phyloP scores from a whole-genome alignment of 2,797 vertebrate species.

The Leptatherina wallacei region DNA sequence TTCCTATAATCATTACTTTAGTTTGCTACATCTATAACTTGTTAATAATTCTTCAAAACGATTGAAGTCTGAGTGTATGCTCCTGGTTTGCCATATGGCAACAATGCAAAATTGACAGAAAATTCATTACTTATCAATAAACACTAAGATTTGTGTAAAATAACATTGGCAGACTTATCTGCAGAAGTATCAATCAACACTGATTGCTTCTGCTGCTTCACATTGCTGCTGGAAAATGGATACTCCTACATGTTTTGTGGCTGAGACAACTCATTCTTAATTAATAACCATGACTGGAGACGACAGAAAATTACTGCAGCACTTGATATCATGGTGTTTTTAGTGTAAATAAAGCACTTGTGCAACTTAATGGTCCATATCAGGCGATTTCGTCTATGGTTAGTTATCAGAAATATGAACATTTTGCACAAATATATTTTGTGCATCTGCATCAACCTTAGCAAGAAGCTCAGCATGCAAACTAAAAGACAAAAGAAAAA shows the following conservation, averaged over 20 bases:
- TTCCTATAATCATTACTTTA: background rate
- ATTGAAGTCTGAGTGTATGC: background rate
- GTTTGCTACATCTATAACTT: background rate
- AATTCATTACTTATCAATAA: slow-evolving; percentile 2
- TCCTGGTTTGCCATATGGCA: background rate
- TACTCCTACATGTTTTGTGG: slow-evolving; percentile 5
- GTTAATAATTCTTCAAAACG: background rate
- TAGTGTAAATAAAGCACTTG: slow-evolving; percentile 2
- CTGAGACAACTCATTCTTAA: slow-evolving; percentile 16
- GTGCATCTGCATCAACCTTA: background rate
- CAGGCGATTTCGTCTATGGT: background rate
- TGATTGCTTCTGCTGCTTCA: background rate
- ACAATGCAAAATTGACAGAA: background rate
- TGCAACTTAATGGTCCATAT: slow-evolving; percentile 1
- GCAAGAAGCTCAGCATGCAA: background rate
- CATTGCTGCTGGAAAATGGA: background rate
- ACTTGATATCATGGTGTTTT: slow-evolving; percentile 2
- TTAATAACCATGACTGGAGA: slow-evolving; percentile 17
- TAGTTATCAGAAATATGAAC: background rate
- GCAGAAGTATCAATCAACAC: background rate
- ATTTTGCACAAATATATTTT: background rate
- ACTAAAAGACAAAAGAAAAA: background rate
- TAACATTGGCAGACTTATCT: background rate
- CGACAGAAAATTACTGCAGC: slow-evolving; percentile 21
- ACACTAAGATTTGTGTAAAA: background rate